These are phyloP conservation scores for Ceratosolen fusciceps DNA, from an alignment of 1,140 invertebrate species.

Conservation along the genomic window DNA sequence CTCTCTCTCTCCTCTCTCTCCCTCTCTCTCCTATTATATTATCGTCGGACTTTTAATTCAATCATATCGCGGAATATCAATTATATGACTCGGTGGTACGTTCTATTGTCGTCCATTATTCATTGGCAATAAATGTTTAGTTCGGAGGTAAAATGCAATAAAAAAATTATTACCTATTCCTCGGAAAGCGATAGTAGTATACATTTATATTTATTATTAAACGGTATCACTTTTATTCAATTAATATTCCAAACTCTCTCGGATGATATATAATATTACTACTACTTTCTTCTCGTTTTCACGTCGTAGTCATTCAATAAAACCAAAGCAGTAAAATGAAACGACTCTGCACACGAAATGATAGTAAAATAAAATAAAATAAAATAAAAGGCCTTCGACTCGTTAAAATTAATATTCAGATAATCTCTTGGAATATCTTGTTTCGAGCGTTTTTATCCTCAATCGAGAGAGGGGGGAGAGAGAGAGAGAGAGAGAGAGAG, in stretches of 20 bases:
- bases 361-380: neutral
- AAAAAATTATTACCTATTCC: neutral
- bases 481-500: too few species aligned
- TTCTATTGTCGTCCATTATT: neutral
- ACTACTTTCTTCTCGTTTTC: neutral
- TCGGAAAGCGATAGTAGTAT: neutral
- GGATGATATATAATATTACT: neutral
- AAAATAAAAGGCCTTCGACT: too few species aligned
- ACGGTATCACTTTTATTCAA: neutral
- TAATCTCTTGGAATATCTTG: neutral
- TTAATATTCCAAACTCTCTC: neutral
- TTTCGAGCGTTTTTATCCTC: neutral
- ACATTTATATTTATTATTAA: neutral
- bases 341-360: too few species aligned
- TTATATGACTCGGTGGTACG: neutral
- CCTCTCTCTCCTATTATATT: neutral
- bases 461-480: too few species aligned
- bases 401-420: too few species aligned
- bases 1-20: too few species aligned
- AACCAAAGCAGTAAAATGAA: neutral
- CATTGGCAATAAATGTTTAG: slow-evolving; percentile 1
- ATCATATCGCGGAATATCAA: neutral
- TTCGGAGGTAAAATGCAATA: neutral
- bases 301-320: neutral
- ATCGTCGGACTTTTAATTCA: neutral